A percentile compares a stretch with the other conserved stretches of the same genome.
phyloP scores from a whole-genome alignment of 2,797 vertebrate genomes.

The Chloroceryle inda region DNA sequence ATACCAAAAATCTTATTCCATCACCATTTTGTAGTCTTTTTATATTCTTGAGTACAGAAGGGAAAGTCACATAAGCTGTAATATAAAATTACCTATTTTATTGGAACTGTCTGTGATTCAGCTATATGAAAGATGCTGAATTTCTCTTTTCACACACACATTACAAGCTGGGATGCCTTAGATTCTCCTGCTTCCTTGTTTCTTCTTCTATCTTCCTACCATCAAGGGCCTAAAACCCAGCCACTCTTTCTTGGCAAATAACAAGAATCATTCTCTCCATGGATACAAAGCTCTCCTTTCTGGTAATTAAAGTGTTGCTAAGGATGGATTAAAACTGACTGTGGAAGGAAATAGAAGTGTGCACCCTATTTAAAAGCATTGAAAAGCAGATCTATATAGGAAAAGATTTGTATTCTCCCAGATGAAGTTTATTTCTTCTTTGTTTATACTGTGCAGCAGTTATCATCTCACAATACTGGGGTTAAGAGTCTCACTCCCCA shows the following conservation, averaged over 20 bases:
- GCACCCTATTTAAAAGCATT: neutral
- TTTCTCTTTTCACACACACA: neutral
- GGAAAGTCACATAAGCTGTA: neutral
- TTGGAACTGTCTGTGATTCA: neutral
- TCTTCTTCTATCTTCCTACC: neutral
- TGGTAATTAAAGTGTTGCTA: slow-evolving; percentile 34
- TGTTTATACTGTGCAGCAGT: neutral
- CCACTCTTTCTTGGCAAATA: neutral
- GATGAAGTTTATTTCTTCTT: neutral
- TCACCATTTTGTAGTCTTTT: neutral
- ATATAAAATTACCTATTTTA: neutral
- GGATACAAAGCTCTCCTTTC: slow-evolving; percentile 6
- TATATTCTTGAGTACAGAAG: neutral
- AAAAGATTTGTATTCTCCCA: neutral
- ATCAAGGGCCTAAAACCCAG: neutral
- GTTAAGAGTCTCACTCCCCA: neutral
- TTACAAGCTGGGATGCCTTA: neutral
- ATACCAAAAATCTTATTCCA: neutral
- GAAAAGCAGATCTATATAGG: neutral
- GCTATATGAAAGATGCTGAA: neutral
- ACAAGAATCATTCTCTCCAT: slow-evolving; percentile 2
- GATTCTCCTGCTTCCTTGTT: neutral
- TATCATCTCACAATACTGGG: neutral
- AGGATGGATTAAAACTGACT: neutral
- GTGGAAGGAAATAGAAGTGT: neutral